Evolutionary conservation across 2,888 invertebrate species (phyloP).

Genomic region (Vanessa cardui): DNA sequence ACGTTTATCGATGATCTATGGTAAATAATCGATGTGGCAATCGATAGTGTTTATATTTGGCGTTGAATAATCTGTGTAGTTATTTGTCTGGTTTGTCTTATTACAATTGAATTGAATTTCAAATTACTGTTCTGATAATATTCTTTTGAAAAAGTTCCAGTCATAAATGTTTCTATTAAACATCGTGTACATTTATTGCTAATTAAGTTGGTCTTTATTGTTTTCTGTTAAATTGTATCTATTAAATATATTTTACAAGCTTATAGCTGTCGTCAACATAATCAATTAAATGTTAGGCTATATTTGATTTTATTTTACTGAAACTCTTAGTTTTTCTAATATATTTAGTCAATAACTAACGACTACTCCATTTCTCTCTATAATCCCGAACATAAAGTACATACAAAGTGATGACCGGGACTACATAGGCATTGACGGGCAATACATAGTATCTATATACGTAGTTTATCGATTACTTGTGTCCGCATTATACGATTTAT

Average conservation of each 20-base stretch:
- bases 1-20: conserved; percentile 61
- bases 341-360: conserved; percentile 1
- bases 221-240: no score
- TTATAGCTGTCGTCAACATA: no score
- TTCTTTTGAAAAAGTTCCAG: neutral
- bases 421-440: conserved; percentile 28
- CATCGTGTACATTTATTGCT: no score
- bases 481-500: conserved; percentile 46
- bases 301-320: neutral
- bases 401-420: conserved; percentile 15
- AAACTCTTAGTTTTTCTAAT: neutral
- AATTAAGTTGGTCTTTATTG: no score
- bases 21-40: conserved; percentile 64
- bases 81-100: neutral
- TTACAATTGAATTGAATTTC: neutral
- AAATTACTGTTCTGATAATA: neutral
- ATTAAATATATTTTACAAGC: no score
- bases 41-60: conserved; percentile 48
- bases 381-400: conserved; percentile 21
- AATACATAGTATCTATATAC: conserved; percentile 49
- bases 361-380: conserved; percentile 26
- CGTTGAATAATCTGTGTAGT: conserved; percentile 18
- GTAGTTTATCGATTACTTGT: conserved; percentile 61
- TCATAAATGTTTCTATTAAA: neutral
- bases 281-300: no score